Percentiles rank a stretch among this genome's conserved stretches.
Evolutionary conservation across 2,113 vertebrate genomes (phyloP).

Genomic region (Amblyopsis rosae): DNA sequence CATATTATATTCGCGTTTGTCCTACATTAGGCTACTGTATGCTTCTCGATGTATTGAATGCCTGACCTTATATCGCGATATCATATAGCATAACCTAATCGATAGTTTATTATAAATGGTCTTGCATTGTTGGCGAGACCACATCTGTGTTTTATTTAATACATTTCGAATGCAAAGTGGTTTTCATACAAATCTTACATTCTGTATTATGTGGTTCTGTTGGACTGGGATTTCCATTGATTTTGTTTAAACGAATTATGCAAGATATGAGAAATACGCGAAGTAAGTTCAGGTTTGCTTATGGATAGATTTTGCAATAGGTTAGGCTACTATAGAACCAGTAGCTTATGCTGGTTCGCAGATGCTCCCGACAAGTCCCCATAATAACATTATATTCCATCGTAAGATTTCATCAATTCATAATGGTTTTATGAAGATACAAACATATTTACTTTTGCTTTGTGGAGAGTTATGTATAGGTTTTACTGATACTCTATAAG

Average conservation of each 20-base stretch:
- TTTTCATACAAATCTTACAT: background rate
- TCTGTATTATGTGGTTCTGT: background rate
- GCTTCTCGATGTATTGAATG: background rate
- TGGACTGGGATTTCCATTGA: background rate
- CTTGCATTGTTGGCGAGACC: too few relatives aligned
- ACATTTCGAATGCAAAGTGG: background rate
- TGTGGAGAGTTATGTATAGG: background rate
- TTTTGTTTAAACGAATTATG: background rate
- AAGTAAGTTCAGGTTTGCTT: background rate
- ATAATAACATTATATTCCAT: too few relatives aligned
- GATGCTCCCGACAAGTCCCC: background rate
- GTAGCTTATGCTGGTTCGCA: background rate
- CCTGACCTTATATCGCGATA: constrained; percentile 24
- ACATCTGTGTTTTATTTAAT: background rate
- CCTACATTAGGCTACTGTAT: too few relatives aligned
- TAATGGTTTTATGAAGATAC: background rate
- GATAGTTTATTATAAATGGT: constrained; percentile 28
- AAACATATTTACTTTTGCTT: too few relatives aligned
- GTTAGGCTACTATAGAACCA: background rate
- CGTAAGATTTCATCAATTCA: background rate
- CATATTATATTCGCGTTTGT: background rate
- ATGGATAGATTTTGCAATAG: background rate
- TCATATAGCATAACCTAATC: constrained; percentile 36
- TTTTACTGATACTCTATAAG: background rate
- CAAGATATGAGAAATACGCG: background rate